phyloP scores from a whole-genome alignment of 2,888 invertebrate species.

The Vandiemenella viatica region DNA sequence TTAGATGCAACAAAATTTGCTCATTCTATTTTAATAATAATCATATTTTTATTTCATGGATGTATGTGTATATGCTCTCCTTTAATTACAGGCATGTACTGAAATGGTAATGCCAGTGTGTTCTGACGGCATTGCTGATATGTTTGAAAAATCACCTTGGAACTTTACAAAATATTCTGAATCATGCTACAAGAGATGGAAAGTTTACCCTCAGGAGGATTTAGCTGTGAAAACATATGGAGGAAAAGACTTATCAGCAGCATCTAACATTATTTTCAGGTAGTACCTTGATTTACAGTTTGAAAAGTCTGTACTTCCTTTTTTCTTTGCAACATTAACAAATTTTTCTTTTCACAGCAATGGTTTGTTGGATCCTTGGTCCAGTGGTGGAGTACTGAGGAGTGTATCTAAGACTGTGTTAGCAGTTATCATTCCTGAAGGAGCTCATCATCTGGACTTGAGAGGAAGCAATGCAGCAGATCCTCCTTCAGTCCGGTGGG shows the following conservation, averaged over 20 bases:
- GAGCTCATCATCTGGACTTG: constrained; percentile 76
- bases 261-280: constrained; percentile 43
- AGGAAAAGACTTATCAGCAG: constrained; percentile 49
- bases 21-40: too few relatives aligned
- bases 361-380: constrained; percentile 77
- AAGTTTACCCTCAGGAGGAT: constrained; percentile 47
- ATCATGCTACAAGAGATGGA: constrained; percentile 52
- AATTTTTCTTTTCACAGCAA: constrained; percentile 39
- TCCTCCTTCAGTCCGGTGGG: constrained; percentile 45
- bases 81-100: constrained; percentile 57
- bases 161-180: constrained; percentile 47
- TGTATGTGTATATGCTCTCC: neutral
- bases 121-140: constrained; percentile 54
- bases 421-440: constrained; percentile 61
- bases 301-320: neutral
- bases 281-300: constrained; percentile 11
- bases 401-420: constrained; percentile 47
- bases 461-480: constrained; percentile 46
- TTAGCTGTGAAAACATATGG: constrained; percentile 66
- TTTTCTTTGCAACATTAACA: neutral
- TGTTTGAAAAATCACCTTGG: constrained; percentile 71
- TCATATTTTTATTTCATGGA: too few relatives aligned
- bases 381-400: constrained; percentile 63
- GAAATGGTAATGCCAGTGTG: constrained; percentile 98
- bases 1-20: too few relatives aligned